phyloP scores from a whole-genome alignment of 2,888 invertebrate genomes.

The Prosopocoilus inquinatus region DNA sequence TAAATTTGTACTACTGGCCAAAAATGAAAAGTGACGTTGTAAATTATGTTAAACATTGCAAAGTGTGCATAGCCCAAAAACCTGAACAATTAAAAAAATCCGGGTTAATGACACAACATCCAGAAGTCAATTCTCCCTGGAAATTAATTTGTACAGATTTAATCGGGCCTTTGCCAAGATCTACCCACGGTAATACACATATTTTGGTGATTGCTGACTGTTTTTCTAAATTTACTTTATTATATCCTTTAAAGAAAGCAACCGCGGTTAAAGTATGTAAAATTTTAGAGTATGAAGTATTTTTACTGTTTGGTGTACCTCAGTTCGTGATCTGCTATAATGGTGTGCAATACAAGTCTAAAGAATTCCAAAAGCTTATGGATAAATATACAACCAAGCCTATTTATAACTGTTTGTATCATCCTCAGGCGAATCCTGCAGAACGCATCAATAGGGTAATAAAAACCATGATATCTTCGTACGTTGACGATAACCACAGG shows the following conservation, averaged over 20 bases:
- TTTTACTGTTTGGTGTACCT: too few species aligned
- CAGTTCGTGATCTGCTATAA: too few species aligned
- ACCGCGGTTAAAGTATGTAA: background rate
- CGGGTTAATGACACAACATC: too few species aligned
- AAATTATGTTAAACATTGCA: background rate
- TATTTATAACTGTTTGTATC: constrained; percentile 7
- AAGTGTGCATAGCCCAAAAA: background rate
- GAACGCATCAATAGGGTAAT: constrained; percentile 19
- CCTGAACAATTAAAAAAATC: too few species aligned
- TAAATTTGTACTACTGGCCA: constrained; percentile 26
- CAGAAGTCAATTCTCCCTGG: too few species aligned
- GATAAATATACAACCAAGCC: background rate
- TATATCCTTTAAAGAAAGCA: background rate
- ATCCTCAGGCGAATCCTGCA: constrained; percentile 20
- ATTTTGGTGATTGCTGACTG: background rate
- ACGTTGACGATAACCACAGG: constrained; percentile 15
- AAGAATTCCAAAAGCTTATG: too few species aligned
- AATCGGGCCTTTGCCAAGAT: background rate
- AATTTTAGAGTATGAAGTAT: background rate
- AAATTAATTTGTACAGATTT: too few species aligned
- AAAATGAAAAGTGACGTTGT: constrained; percentile 12
- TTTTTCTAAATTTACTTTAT: background rate
- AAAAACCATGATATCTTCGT: constrained; percentile 20
- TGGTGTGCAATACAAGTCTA: too few species aligned
- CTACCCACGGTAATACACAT: background rate